phyloP scores from a whole-genome alignment of 2,113 vertebrate genomes.

The Pterophyllum scalare region DNA sequence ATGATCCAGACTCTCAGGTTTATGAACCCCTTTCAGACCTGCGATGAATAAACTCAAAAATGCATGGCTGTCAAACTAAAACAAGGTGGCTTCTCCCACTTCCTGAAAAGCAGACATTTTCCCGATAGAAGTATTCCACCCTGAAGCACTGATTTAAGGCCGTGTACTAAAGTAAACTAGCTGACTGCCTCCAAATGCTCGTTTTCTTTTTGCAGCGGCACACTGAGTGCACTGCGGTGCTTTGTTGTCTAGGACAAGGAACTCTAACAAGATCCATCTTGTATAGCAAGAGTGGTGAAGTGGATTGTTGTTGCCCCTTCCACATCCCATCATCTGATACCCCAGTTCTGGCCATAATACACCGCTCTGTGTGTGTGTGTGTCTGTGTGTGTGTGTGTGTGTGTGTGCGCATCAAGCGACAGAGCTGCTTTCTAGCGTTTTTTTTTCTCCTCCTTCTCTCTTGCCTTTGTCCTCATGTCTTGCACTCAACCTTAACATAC shows the following conservation, averaged over 20 bases:
- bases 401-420: slow-evolving; percentile 1
- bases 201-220: background rate
- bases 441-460: slow-evolving; percentile 17
- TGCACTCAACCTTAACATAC: slow-evolving; percentile 42
- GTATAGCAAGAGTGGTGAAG: slow-evolving; percentile 49
- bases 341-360: slow-evolving; percentile 11
- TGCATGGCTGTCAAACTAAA: slow-evolving; percentile 30
- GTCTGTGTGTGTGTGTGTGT: too few relatives aligned
- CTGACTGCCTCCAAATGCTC: slow-evolving; percentile 25
- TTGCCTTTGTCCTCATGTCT: slow-evolving; percentile 51
- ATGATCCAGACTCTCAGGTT: background rate
- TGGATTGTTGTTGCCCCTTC: slow-evolving; percentile 43
- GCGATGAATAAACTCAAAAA: slow-evolving; percentile 25
- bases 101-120: slow-evolving; percentile 17
- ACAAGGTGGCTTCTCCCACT: slow-evolving; percentile 25
- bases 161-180: slow-evolving; percentile 6
- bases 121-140: slow-evolving; percentile 25
- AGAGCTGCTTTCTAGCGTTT: slow-evolving; percentile 29
- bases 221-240: slow-evolving; percentile 2
- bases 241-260: slow-evolving; percentile 58
- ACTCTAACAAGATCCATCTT: slow-evolving; percentile 67
- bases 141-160: slow-evolving; percentile 44
- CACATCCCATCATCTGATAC: slow-evolving; percentile 57
- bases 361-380: slow-evolving; percentile 4
- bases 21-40: slow-evolving; percentile 21